These are phyloP conservation scores for Oreochromis tanganicae DNA, from an alignment of 2,113 vertebrate genomes.

Conservation along the genomic window DNA sequence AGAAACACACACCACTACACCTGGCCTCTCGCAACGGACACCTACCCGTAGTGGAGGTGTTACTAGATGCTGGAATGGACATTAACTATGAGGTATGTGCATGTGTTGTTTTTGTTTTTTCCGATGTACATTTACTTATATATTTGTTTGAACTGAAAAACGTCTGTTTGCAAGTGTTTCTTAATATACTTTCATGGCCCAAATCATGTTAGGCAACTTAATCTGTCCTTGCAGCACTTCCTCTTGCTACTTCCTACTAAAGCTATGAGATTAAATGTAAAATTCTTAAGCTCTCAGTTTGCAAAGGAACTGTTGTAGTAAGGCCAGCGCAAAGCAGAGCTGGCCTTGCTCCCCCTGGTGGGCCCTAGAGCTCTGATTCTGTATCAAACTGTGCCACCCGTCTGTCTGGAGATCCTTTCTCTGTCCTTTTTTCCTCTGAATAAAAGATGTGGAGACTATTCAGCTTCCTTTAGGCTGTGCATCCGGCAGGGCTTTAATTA, in stretches of 20 bases:
- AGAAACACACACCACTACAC: slow-evolving; percentile 94
- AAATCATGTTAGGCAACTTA: slow-evolving; percentile 4
- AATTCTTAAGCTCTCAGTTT: slow-evolving; percentile 30
- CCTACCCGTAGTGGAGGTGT: slow-evolving; percentile 87
- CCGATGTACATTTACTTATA: background rate
- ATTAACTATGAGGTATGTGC: slow-evolving; percentile 90
- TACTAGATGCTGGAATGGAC: slow-evolving; percentile 93
- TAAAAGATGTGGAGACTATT: background rate
- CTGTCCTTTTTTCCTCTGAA: slow-evolving; percentile 3
- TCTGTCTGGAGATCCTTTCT: slow-evolving; percentile 25
- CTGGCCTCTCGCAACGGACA: slow-evolving; percentile 93
- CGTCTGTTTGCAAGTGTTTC: background rate
- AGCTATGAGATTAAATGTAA: slow-evolving; percentile 32
- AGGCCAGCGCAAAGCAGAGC: background rate
- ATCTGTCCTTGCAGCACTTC: slow-evolving; percentile 42
- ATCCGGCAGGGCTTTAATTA: slow-evolving; percentile 58
- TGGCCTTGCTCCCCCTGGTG: slow-evolving; percentile 27
- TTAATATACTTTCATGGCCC: background rate
- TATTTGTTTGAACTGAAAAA: background rate
- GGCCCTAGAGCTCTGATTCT: background rate
- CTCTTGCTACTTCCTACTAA: slow-evolving; percentile 25
- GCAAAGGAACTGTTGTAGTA: background rate
- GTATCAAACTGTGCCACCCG: slow-evolving; percentile 22
- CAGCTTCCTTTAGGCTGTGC: slow-evolving; percentile 16
- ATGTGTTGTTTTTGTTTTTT: background rate